Base-by-base conservation (phyloP, 2,113 vertebrate genomes). In the Nesogale talazaci region DNA sequence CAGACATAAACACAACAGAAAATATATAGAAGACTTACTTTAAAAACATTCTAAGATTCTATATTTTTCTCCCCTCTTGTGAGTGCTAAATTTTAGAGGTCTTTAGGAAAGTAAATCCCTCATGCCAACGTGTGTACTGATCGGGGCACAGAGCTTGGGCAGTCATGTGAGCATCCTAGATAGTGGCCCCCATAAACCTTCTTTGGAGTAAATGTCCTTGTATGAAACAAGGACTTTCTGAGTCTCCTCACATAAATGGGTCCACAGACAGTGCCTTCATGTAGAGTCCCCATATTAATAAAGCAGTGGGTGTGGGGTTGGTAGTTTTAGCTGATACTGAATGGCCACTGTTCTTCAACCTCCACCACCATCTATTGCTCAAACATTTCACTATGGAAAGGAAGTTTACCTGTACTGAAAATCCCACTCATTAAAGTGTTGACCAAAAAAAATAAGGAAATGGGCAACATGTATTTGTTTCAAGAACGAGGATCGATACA, bases 371-470 rank as follows among this genome's bases (percentile, higher is more conserved):
- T 69, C 38, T 52, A 31, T 15, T 36, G 34, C 76, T 78, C 38
- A 16, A 40, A 38, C 17, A 40, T 6, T 34, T 40, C 57, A 63
- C 17, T 69, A 38, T 34, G 4, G 40, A 83, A 65, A 80, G 20
- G 77, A 90, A 63, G 75, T 61, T 56, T 42, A 81, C 38, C 79
- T 78, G 11, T 0, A 0, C 27, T 42, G 63, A 61, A 61, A 84
- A 22, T 80, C 3, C 29, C 10, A 22, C 40, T 89, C 20, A 31
- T 8, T 67, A 67, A 85, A 69, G 75, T 34, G 81, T 38, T 22
- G 38, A 52, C 10, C n/a, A n/a, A n/a, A 82, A 74, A 95, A 96
- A 91, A 36, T 23, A 20, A 86, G 29, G 15, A 84, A 74, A 7
- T 74, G 52, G 72, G 1, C 61, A 23, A 38, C 76, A 61, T 34